Conservation (phyloP, 2,797 vertebrate species). For the Acipenser transmontanus region DNA sequence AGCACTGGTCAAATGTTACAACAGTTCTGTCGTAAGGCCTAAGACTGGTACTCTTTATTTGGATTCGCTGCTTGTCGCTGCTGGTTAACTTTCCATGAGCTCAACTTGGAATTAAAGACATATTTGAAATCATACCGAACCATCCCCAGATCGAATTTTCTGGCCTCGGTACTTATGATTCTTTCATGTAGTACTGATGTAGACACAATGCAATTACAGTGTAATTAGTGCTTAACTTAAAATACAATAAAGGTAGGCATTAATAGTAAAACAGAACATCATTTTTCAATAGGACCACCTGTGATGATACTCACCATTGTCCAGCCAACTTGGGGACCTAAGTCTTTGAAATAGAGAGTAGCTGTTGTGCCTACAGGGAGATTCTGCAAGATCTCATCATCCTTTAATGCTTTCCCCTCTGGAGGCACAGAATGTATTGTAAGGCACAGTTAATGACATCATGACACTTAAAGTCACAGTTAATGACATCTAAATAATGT, state of each 20-base stretch:
- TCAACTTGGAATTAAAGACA: background rate
- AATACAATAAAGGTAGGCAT: background rate
- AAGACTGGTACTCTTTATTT: slow-evolving; percentile 16
- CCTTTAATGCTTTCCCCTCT: slow-evolving; percentile 73
- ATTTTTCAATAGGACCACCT: background rate
- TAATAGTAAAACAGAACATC: background rate
- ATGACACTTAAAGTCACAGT: background rate
- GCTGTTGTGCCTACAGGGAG: slow-evolving; percentile 75
- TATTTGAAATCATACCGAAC: background rate
- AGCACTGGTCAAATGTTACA: background rate
- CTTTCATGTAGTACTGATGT: too few species aligned
- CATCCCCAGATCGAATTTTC: background rate
- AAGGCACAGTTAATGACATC: background rate
- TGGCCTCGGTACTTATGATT: too few species aligned
- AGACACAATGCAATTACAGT: too few species aligned
- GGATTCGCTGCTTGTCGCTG: slow-evolving; percentile 16
- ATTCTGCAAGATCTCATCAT: slow-evolving; percentile 72
- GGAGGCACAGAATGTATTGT: slow-evolving; percentile 17
- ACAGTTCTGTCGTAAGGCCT: slow-evolving; percentile 7
- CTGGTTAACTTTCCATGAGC: slow-evolving; percentile 8
- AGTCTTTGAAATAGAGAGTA: slow-evolving; percentile 62
- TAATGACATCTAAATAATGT: background rate
- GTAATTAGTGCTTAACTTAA: background rate
- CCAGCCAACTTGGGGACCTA: slow-evolving; percentile 63
- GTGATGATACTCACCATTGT: slow-evolving; percentile 54